phyloP scores from a whole-genome alignment of 2,888 invertebrate genomes.

The Acanthosepion pharaonis region DNA sequence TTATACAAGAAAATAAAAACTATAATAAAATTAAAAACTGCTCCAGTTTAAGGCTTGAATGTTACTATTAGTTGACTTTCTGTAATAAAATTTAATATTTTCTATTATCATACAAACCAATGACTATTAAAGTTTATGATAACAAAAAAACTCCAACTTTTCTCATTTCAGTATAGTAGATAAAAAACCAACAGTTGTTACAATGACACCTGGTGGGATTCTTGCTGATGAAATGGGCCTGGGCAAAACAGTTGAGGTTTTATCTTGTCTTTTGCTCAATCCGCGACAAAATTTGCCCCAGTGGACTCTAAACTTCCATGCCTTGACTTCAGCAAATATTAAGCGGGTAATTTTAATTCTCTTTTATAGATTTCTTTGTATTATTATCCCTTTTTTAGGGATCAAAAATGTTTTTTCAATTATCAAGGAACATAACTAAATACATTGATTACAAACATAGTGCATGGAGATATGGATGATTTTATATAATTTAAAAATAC shows the following conservation, averaged over 20 bases:
- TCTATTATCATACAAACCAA: no score
- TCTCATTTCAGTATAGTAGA: slow-evolving; percentile 67
- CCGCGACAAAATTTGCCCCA: slow-evolving; percentile 66
- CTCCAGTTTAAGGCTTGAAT: no score
- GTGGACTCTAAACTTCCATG: background rate
- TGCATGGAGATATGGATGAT: no score
- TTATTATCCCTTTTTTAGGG: background rate
- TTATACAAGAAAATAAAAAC: no score
- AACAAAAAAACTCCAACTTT: background rate
- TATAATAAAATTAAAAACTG: no score
- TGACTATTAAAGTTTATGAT: background rate
- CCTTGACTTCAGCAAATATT: background rate
- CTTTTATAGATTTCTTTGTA: background rate
- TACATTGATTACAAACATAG: background rate
- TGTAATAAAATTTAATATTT: no score
- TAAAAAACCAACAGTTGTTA: slow-evolving; percentile 69
- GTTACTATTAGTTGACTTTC: no score
- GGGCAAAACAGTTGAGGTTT: slow-evolving; percentile 86
- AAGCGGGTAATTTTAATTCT: background rate
- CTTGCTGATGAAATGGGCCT: slow-evolving; percentile 88
- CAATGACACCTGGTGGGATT: slow-evolving; percentile 80
- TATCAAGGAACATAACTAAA: background rate
- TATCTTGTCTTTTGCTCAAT: slow-evolving; percentile 81
- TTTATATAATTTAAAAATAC: no score
- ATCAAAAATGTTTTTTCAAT: background rate